A percentile compares a stretch with the other conserved stretches of the same genome.
Conservation (phyloP, 2,113 vertebrate species). For the Peucedramus taeniatus region DNA sequence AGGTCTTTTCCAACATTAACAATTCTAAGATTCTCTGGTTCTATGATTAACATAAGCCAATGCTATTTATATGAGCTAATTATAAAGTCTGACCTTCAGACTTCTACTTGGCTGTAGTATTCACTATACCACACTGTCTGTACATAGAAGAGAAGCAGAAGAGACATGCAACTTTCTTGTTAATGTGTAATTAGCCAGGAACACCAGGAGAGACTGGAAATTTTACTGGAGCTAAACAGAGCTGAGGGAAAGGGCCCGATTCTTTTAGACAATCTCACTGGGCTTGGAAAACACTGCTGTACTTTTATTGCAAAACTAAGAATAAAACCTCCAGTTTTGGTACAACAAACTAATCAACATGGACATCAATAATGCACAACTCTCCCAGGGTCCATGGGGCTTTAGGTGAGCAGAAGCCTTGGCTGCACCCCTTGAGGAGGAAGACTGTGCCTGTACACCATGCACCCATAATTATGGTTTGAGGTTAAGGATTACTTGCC, state of each 20-base stretch:
- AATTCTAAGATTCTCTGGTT: not conserved
- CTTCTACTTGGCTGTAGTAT: not conserved
- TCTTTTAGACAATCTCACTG: not conserved
- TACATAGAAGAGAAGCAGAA: not conserved
- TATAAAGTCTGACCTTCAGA: not conserved
- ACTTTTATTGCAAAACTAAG: not conserved
- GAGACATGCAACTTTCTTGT: not conserved
- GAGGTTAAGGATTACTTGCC: not conserved
- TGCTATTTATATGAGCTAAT: not conserved
- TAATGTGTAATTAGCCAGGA: not conserved
- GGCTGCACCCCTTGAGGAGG: not conserved
- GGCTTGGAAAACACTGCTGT: not conserved
- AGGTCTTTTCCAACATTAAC: not conserved
- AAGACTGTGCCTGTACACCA: not conserved
- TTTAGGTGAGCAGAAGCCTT: not conserved
- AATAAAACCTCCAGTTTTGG: not conserved
- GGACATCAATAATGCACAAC: not conserved
- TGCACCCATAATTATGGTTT: not conserved
- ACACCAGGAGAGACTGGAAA: not conserved
- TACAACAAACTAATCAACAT: not conserved
- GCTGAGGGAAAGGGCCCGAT: not conserved
- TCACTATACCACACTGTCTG: not conserved
- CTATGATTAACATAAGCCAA: not conserved
- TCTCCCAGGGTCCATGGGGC: accelerated
- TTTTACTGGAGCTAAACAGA: not conserved